These are phyloP conservation scores for Nudaria mundana DNA, from an alignment of 2,888 invertebrate species.

Conservation along the genomic window DNA sequence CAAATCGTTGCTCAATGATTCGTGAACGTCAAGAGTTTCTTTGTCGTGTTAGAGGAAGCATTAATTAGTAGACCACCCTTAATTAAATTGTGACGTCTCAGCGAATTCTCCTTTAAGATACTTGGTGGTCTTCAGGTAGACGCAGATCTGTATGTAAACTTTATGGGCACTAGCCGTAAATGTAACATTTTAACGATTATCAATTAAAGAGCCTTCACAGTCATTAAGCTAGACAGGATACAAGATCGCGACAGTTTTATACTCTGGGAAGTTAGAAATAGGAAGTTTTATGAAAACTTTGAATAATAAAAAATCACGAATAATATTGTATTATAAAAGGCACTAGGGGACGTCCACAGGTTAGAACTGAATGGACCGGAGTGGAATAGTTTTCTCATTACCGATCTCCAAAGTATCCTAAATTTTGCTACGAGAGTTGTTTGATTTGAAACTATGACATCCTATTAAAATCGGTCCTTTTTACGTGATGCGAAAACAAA, in stretches of 20 bases:
- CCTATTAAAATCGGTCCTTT: no score
- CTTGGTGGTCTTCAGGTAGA: constrained; percentile 62
- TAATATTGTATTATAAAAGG: neutral
- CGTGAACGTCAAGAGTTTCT: constrained; percentile 40
- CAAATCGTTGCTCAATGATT: constrained; percentile 49
- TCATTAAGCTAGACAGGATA: constrained; percentile 34
- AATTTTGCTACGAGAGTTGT: no score
- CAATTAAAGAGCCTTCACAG: constrained; percentile 36
- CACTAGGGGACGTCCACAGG: no score
- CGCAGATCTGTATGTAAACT: constrained; percentile 41
- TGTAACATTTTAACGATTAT: constrained; percentile 51
- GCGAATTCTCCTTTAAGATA: constrained; percentile 57
- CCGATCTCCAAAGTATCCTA: no score
- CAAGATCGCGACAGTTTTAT: constrained; percentile 36
- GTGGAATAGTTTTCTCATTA: no score
- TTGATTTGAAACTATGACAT: no score
- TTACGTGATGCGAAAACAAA: no score
- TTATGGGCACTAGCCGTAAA: constrained; percentile 50
- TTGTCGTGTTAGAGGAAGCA: constrained; percentile 44
- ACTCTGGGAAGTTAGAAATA: constrained; percentile 18
- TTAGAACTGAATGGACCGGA: no score
- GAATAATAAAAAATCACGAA: neutral
- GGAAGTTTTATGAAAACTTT: constrained; percentile 2
- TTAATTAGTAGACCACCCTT: constrained; percentile 58
- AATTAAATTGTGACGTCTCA: constrained; percentile 79